Percentiles rank a stretch among this genome's conserved stretches.
phyloP scores from a whole-genome alignment of 2,888 invertebrate genomes.

The Luperina nickerlii region DNA sequence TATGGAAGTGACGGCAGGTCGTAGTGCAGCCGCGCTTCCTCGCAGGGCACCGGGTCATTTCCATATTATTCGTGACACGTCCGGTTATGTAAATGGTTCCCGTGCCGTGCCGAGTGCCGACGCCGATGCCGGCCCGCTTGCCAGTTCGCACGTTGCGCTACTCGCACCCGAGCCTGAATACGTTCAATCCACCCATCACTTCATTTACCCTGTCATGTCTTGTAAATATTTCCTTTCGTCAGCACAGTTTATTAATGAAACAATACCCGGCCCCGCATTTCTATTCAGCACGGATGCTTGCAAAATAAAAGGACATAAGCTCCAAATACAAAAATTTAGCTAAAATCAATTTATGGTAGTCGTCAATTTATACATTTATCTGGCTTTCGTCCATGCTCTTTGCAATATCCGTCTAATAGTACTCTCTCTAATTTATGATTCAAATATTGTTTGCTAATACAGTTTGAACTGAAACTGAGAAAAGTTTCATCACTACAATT shows the following conservation, averaged over 20 bases:
- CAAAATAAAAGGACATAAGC: conserved; percentile 27
- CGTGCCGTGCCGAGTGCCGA: conserved; percentile 71
- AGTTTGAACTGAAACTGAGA: conserved; percentile 21
- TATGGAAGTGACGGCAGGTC: conserved; percentile 79
- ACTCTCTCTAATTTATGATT: conserved; percentile 29
- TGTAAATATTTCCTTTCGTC: conserved; percentile 54
- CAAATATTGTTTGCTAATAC: conserved; percentile 27
- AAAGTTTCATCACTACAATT: conserved; percentile 21
- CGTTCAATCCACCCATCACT: conserved; percentile 73
- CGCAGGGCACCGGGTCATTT: conserved; percentile 79
- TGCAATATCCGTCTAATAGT: conserved; percentile 42
- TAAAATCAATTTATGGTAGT: conserved; percentile 37
- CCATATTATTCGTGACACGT: conserved; percentile 89
- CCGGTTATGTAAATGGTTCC: conserved; percentile 85
- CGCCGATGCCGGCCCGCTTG: conserved; percentile 60
- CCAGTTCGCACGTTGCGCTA: conserved; percentile 68
- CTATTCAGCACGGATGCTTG: conserved; percentile 33
- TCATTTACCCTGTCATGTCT: conserved; percentile 65
- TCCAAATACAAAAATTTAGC: conserved; percentile 27
- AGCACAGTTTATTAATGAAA: conserved; percentile 46
- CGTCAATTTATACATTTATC: conserved; percentile 50
- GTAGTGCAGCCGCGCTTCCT: conserved; percentile 72
- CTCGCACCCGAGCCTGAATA: conserved; percentile 70
- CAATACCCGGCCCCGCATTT: conserved; percentile 38
- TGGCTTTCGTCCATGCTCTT: conserved; percentile 41